phyloP scores from a whole-genome alignment of 2,113 vertebrate genomes.

The Prunella fulvescens region DNA sequence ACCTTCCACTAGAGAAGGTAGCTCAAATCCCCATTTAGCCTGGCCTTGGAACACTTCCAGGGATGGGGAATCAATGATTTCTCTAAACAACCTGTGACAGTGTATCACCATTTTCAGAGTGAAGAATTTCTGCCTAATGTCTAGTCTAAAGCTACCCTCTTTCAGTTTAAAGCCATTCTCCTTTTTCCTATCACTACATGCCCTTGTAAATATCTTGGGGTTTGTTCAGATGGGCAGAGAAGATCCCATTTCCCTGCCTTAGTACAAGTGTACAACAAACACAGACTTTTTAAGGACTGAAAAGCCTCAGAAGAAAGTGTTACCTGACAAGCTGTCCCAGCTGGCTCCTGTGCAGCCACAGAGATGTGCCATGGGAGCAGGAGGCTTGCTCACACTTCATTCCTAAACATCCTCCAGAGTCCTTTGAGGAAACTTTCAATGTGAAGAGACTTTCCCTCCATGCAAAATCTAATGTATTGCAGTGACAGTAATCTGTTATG shows the following conservation, averaged over 20 bases:
- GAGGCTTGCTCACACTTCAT: background rate
- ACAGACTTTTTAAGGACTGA: background rate
- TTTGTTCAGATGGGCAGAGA: background rate
- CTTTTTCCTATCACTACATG: background rate
- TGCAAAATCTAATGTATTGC: background rate
- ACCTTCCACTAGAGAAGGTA: background rate
- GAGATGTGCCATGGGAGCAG: background rate
- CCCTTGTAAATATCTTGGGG: background rate
- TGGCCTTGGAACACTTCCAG: background rate
- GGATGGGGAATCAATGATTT: accelerated
- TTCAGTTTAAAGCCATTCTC: background rate
- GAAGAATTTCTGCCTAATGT: background rate
- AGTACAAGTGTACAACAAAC: background rate
- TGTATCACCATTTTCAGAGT: background rate
- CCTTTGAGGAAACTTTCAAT: background rate
- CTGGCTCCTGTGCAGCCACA: background rate
- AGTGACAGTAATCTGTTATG: background rate
- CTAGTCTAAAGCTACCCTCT: background rate
- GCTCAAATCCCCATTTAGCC: background rate
- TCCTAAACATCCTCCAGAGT: background rate
- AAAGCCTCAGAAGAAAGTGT: background rate
- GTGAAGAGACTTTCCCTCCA: background rate
- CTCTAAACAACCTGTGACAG: background rate
- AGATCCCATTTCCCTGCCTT: background rate
- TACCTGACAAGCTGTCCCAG: background rate